Evolutionary conservation across 2,113 vertebrate genomes (phyloP).

Genomic region (Psophia crepitans): DNA sequence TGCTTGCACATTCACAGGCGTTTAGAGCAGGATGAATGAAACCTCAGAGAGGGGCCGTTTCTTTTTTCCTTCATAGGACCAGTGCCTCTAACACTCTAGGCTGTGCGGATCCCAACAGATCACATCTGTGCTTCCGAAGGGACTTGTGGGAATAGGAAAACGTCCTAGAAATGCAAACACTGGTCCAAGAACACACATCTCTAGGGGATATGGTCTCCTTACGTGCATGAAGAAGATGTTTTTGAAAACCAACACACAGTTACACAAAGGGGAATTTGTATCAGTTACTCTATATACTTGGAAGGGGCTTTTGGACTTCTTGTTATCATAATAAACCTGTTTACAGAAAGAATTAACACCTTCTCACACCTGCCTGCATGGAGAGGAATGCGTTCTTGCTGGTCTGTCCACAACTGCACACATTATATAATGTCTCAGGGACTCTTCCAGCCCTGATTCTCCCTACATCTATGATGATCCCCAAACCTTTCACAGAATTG

Average conservation of each 20-base stretch:
- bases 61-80: not conserved
- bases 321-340: slow-evolving; percentile 1
- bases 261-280: slow-evolving; percentile 32
- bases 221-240: not conserved
- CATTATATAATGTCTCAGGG: not conserved
- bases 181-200: not conserved
- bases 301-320: slow-evolving; percentile 3
- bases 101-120: not conserved
- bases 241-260: not conserved
- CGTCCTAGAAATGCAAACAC: not conserved
- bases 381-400: not conserved
- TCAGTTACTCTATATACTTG: not conserved
- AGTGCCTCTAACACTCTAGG: not conserved
- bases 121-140: not conserved
- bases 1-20: not conserved
- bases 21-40: slow-evolving; percentile 25
- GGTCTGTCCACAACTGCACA: not conserved
- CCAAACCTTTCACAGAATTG: not conserved
- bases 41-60: not conserved
- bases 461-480: not conserved
- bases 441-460: not conserved
- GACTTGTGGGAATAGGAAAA: slow-evolving; percentile 24
- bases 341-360: slow-evolving; percentile 36
- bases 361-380: not conserved
- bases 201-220: not conserved